Base-by-base conservation (phyloP, 2,113 vertebrate species). In the Aspiorhynchus laticeps region DNA sequence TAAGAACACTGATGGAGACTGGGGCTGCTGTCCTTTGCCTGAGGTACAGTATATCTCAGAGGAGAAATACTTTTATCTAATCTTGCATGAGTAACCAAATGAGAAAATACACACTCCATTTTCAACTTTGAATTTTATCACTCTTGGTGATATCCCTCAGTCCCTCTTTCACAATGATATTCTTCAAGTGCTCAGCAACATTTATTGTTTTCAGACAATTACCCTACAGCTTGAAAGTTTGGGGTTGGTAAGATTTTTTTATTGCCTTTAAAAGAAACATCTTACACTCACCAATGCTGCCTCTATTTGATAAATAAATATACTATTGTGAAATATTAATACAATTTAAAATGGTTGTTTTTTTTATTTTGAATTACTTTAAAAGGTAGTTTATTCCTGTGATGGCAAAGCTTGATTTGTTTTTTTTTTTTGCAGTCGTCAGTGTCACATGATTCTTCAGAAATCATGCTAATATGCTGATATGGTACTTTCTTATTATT, bases 21-120 rank as follows among this genome's bases (percentile, higher is more conserved):
- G 94, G 93, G 88, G 79, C 2, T 95, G 95, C 88, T 96, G 95
- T 84, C 93, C 92, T 59, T 24, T 88, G 1, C 65, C 89, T 43
- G 0, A 92, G 83, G 91, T 88, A 78, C 26, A 21, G 38, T 43
- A 31, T 48, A 19, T 69, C 28, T 71, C 41, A 43, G 41, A 43
- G 48, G 31, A 51, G 14, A 33, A 56, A 56, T 28, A 43, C 12
- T 48, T 17, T 7, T 26, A 46, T 59, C 43, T 69, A 48, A 77
- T 83, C 59, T 26, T 73, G 26, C 41, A 46, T 36, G 74, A 73
- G 38, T 84, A 80, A 56, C n/a, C 73, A 79, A 88, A 79, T 79
- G 43, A 79, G 48, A 31, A 65, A 51, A 19, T 77, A 63, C 59
- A 83, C 33, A 48, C 41, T 65, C 26, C 7, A 1, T 41, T 59